Percentiles rank a stretch among this genome's conserved stretches.
Conservation (phyloP, 1,140 invertebrate species). For the Musca domestica region DNA sequence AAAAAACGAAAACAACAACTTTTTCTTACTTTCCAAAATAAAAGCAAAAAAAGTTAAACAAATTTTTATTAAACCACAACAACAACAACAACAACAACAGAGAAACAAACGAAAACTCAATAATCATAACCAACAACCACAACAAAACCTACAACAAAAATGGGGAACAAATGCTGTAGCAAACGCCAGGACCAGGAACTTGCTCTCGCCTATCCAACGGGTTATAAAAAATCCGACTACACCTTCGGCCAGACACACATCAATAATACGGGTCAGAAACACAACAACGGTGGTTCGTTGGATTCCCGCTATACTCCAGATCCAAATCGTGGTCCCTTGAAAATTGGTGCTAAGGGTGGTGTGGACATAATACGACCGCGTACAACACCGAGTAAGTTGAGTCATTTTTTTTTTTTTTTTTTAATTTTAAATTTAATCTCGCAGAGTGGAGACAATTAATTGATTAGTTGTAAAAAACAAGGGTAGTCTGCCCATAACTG, state of each 20-base stretch:
- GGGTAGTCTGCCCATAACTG: too few species aligned
- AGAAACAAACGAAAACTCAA: neutral
- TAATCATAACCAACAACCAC: neutral
- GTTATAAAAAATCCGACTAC: slow-evolving; percentile 69
- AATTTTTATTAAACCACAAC: slow-evolving; percentile 1
- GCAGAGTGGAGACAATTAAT: too few species aligned
- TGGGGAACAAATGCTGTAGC: slow-evolving; percentile 63
- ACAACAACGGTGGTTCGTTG: slow-evolving; percentile 65
- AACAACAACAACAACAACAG: slow-evolving; percentile 7
- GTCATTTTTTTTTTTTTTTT: neutral
- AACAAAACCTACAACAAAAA: slow-evolving; percentile 21
- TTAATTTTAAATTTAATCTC: too few species aligned
- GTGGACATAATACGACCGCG: slow-evolving; percentile 70
- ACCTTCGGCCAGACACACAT: slow-evolving; percentile 54
- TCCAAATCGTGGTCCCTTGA: slow-evolving; percentile 66
- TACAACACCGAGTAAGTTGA: slow-evolving; percentile 68
- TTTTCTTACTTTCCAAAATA: too few species aligned
- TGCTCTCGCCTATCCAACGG: slow-evolving; percentile 59
- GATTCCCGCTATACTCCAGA: slow-evolving; percentile 76
- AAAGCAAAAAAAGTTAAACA: too few species aligned
- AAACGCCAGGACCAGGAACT: slow-evolving; percentile 71
- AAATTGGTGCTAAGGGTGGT: slow-evolving; percentile 60
- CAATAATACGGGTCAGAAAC: slow-evolving; percentile 54
- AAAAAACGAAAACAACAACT: too few species aligned
- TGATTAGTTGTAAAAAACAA: too few species aligned